Base-by-base conservation (phyloP, 1,140 invertebrate genomes). In the Condylostylus longicornis region DNA sequence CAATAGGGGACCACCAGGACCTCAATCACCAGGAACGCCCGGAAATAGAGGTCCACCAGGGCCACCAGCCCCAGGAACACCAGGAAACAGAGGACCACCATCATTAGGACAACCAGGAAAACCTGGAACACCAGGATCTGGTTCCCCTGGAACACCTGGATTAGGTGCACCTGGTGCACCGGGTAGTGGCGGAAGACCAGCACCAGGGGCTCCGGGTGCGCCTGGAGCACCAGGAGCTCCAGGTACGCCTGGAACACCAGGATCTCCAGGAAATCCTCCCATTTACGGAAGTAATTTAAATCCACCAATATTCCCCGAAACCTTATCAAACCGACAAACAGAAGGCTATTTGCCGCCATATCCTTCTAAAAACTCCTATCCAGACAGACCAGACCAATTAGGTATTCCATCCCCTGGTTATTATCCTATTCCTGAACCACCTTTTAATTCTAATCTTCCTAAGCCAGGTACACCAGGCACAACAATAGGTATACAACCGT, bases 311-410 rank as follows among this genome's bases (percentile, higher is more conserved):
- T n/a, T 25, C 8, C 23, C 23, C 8, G 30, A 35, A 19, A 35
- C 33, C 33, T 19, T 14, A 28, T 56, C 61, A 40, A 42, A 49
- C 30, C 47, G 44, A 42, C 43, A 54, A n/a, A 51, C 51, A 8
- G 43, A 49, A 21, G 52, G 53, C 32, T 61, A 60, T 15, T 38
- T 54, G 43, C 59, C 59, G 42, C 60, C 60, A 22, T 33, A 30
- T 14, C 22, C 33, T 13, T 37, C 42, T 4, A 38, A 31, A 20
- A 15, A 12, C 13, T 12, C 3, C 10, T 4, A 21, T 14, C 22
- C 13, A 9, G 20, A 18, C 12, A 10, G 18, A 22, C 5, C 23
- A 4, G 9, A 3, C 15, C 28, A 37, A 25, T 9, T 35, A 37
- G 15, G 34, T 29, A 4, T 20, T 18, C 15, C 10, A 15, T 12